phyloP scores from a whole-genome alignment of 2,113 vertebrate species.

The Oenanthe oenanthe region DNA sequence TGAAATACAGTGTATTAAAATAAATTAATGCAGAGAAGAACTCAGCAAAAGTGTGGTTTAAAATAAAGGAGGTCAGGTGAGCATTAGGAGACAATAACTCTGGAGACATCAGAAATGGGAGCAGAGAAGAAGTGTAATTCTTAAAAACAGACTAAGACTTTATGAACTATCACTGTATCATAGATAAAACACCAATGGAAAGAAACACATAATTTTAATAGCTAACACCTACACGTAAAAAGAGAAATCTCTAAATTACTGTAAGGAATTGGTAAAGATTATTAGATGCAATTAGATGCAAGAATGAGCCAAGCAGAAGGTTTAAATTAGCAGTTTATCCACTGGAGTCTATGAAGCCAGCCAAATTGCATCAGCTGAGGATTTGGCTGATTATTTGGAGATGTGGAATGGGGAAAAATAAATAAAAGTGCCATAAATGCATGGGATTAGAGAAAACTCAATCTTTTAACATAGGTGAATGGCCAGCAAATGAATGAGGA shows the following conservation, averaged over 20 bases:
- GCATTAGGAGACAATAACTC: not conserved
- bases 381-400: not conserved
- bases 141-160: not conserved
- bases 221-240: not conserved
- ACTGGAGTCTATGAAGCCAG: not conserved
- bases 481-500: not conserved
- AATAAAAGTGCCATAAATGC: not conserved
- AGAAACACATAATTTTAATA: not conserved
- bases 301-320: slow-evolving; percentile 7
- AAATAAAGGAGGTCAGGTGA: not conserved
- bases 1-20: not conserved
- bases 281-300: slow-evolving; percentile 23
- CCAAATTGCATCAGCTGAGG: slow-evolving; percentile 17
- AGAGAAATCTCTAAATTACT: not conserved
- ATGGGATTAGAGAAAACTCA: not conserved
- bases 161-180: not conserved
- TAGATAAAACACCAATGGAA: not conserved
- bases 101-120: not conserved
- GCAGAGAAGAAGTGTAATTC: not conserved
- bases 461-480: not conserved
- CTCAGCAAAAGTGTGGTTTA: not conserved
- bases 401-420: not conserved
- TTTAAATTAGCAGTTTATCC: slow-evolving; percentile 23
- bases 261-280: slow-evolving; percentile 22
- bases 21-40: not conserved